Evolutionary conservation across 2,797 vertebrate species (phyloP).

Genomic region (Telmatherina bonti): DNA sequence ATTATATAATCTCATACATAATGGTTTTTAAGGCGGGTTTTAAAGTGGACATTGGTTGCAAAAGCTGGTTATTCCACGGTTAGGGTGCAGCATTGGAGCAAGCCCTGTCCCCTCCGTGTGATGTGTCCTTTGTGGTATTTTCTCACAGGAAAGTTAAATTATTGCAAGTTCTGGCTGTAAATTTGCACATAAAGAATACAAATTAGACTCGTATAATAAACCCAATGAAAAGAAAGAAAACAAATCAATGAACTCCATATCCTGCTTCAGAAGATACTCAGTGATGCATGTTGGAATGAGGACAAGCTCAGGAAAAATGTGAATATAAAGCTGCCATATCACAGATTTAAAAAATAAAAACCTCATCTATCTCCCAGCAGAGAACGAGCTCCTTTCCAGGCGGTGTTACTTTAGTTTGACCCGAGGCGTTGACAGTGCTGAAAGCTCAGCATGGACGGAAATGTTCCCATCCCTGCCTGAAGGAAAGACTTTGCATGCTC

Average conservation of each 20-base stretch:
- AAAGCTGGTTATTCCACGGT: too few species aligned
- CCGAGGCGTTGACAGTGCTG: slow-evolving; percentile 15
- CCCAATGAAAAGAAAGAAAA: background rate
- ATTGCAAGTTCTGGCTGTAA: background rate
- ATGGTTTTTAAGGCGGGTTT: too few species aligned
- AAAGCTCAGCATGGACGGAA: slow-evolving; percentile 33
- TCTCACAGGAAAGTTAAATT: too few species aligned
- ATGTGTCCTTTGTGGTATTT: too few species aligned
- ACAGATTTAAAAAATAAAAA: background rate
- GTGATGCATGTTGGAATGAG: background rate
- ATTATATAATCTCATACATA: too few species aligned
- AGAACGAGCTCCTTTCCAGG: slow-evolving; percentile 18
- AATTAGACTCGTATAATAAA: background rate
- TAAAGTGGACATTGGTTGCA: too few species aligned
- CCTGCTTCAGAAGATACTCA: slow-evolving; percentile 4
- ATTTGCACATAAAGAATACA: background rate
- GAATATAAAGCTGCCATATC: background rate
- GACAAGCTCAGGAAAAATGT: slow-evolving; percentile 14
- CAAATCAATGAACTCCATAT: background rate
- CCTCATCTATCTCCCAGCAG: slow-evolving; percentile 19
- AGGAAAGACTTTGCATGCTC: slow-evolving; percentile 32
- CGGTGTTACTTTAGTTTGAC: slow-evolving; percentile 21
- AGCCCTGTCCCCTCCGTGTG: too few species aligned
- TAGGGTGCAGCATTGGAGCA: too few species aligned
- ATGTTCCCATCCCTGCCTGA: slow-evolving; percentile 24